Evolutionary conservation across 1,140 invertebrate genomes (phyloP).

Genomic region (Paracyclopina nana): DNA sequence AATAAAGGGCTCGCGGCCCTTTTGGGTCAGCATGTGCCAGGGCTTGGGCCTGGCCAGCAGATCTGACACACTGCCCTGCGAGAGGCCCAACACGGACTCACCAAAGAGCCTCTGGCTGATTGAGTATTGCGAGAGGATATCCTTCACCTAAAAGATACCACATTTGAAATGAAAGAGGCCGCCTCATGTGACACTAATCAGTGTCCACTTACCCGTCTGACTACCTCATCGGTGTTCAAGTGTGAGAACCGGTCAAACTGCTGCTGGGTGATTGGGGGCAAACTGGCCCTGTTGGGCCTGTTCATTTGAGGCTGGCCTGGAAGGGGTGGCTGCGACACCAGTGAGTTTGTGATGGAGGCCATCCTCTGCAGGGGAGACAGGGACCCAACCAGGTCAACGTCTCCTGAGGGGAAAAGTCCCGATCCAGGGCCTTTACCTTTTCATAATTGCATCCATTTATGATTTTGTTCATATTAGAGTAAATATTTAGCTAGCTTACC

Average conservation of each 20-base stretch:
- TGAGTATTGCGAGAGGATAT: conserved; percentile 90
- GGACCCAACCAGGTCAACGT: conserved; percentile 23
- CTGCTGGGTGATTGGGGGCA: conserved; percentile 94
- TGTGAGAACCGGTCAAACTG: conserved; percentile 97
- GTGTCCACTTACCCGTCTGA: conserved; percentile 47
- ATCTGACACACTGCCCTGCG: conserved; percentile 86
- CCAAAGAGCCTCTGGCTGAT: conserved; percentile 96
- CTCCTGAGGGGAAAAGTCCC: too few relatives aligned
- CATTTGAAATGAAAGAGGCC: conserved; percentile 1
- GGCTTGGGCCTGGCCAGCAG: conserved; percentile 81
- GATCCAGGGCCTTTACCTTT: too few relatives aligned
- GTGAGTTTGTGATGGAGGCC: conserved; percentile 90
- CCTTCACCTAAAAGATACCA: conserved; percentile 54
- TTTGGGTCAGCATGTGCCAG: conserved; percentile 93
- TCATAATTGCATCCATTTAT: too few relatives aligned
- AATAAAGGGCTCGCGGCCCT: conserved; percentile 89
- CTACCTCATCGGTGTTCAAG: conserved; percentile 94
- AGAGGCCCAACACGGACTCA: conserved; percentile 86
- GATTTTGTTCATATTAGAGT: too few relatives aligned
- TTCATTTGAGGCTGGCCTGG: conserved; percentile 45
- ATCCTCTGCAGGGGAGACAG: conserved; percentile 84
- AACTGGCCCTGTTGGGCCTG: conserved; percentile 75
- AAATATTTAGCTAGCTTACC: too few relatives aligned
- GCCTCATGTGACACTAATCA: not conserved
- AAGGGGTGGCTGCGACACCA: conserved; percentile 71